Evolutionary conservation across 2,797 vertebrate genomes (phyloP).

Genomic region (Lophotriccus pileatus): DNA sequence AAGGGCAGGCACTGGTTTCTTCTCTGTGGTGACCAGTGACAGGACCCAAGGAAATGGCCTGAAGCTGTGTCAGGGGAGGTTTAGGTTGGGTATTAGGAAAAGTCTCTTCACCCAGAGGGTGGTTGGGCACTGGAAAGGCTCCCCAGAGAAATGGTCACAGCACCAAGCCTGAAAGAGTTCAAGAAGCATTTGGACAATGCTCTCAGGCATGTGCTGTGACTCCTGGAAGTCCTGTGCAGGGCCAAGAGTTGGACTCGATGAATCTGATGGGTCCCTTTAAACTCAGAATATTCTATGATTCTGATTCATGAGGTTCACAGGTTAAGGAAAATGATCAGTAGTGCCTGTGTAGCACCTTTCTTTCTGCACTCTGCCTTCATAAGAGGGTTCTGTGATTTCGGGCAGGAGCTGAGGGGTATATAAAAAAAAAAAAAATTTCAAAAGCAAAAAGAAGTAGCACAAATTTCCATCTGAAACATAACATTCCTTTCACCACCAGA

Average conservation of each 20-base stretch:
- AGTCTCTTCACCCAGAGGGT: not conserved
- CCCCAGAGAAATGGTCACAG: not conserved
- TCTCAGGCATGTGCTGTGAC: not conserved
- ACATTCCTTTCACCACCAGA: not conserved
- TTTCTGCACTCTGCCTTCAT: not conserved
- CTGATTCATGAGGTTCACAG: not conserved
- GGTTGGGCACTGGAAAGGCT: not conserved
- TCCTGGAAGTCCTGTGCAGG: not conserved
- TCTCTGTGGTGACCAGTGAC: not conserved
- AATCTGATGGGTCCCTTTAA: not conserved
- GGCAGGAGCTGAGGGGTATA: accelerated
- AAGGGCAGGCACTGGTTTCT: not conserved
- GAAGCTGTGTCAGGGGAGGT: not conserved
- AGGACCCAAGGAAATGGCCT: not conserved
- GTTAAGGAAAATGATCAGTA: not conserved
- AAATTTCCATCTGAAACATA: not conserved
- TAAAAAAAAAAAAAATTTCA: not conserved
- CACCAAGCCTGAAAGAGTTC: not conserved
- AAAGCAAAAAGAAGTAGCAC: not conserved
- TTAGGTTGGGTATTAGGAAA: not conserved
- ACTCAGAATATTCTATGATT: not conserved
- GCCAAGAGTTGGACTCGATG: accelerated
- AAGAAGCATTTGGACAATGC: not conserved
- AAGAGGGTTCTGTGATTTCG: accelerated
- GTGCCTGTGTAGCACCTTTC: not conserved